Percentiles rank a stretch among this genome's conserved stretches.
These are phyloP conservation scores for Onychomys arenicola DNA, from an alignment of 2,797 vertebrate species.

Conservation along the genomic window DNA sequence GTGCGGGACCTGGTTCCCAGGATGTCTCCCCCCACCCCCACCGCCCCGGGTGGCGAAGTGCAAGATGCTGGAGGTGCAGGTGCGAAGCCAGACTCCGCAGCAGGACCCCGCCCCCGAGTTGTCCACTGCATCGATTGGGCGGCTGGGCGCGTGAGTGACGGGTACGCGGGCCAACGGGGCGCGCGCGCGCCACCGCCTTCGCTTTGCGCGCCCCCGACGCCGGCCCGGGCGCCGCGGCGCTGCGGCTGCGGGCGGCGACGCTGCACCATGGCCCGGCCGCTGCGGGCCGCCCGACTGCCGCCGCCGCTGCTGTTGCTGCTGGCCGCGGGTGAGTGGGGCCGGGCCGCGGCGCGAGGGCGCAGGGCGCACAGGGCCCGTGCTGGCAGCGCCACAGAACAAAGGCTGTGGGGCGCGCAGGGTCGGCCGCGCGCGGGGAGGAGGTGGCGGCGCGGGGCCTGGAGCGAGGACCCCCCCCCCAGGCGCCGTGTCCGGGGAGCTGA, in stretches of 20 bases:
- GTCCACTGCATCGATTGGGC: neutral
- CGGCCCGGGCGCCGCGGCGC: slow-evolving; percentile 66
- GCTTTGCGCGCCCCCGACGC: slow-evolving; percentile 64
- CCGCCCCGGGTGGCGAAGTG: too few species aligned
- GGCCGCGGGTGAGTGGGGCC: slow-evolving; percentile 78
- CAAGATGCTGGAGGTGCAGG: neutral
- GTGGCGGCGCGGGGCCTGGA: neutral
- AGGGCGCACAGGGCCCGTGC: neutral
- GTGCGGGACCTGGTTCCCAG: neutral
- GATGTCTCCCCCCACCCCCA: too few species aligned
- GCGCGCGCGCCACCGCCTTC: slow-evolving; percentile 52
- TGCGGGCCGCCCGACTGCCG: slow-evolving; percentile 40
- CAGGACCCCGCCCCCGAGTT: neutral
- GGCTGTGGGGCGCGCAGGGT: slow-evolving; percentile 27
- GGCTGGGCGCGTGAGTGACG: slow-evolving; percentile 28
- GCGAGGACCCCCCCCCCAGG: neutral
- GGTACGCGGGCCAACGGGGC: slow-evolving; percentile 37
- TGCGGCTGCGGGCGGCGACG: slow-evolving; percentile 79
- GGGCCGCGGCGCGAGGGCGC: neutral
- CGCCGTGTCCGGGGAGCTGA: neutral
- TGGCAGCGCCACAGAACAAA: slow-evolving; percentile 72
- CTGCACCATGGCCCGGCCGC: slow-evolving; percentile 80
- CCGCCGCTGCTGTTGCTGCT: slow-evolving; percentile 71
- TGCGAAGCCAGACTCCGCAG: neutral
- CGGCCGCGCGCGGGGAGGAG: neutral